A percentile compares a stretch with the other conserved stretches of the same genome.
Conservation (phyloP, 2,797 vertebrate species). For the Onychomys arenicola region DNA sequence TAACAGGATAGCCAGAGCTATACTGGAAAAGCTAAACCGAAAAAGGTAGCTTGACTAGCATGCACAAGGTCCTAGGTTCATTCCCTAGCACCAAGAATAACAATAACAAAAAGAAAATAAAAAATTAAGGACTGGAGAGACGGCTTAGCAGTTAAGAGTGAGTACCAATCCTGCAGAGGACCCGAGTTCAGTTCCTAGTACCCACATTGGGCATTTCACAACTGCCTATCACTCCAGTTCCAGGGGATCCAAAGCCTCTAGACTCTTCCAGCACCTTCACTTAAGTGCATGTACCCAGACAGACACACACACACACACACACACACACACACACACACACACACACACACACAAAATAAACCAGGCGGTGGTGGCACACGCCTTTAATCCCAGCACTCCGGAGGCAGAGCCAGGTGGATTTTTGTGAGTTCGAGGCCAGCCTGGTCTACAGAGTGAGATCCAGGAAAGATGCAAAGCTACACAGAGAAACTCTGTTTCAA, state of each 20-base stretch:
- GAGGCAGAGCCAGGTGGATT: too few relatives aligned
- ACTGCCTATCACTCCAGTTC: background rate
- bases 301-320: background rate
- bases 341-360: background rate
- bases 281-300: background rate
- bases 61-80: background rate
- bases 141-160: background rate
- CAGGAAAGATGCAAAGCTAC: too few relatives aligned
- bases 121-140: background rate
- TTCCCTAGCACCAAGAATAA: background rate
- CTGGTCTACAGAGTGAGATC: too few relatives aligned
- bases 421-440: too few relatives aligned
- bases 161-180: background rate
- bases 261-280: background rate
- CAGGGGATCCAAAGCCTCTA: background rate
- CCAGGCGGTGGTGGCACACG: too few relatives aligned
- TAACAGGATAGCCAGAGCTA: background rate
- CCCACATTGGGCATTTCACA: background rate
- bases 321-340: background rate
- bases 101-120: background rate
- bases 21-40: background rate
- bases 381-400: too few relatives aligned
- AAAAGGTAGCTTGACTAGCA: background rate
- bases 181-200: background rate
- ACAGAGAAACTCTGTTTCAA: too few relatives aligned